These are phyloP conservation scores for Drosophila arizonae DNA, from an alignment of 1,140 invertebrate genomes.

Conservation along the genomic window DNA sequence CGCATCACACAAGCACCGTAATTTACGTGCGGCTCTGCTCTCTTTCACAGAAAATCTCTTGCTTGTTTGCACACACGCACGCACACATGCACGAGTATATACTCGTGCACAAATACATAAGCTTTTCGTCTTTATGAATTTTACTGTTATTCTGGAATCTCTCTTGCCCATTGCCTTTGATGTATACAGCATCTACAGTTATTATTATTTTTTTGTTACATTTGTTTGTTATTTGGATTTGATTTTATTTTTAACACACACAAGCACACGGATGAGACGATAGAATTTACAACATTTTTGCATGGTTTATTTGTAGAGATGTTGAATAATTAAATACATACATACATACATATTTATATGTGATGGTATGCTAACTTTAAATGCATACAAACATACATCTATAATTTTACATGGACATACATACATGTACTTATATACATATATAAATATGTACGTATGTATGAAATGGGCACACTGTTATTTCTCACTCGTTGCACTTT, in stretches of 20 bases:
- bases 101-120: slow-evolving; percentile 21
- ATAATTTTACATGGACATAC: slow-evolving; percentile 4
- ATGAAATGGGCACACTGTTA: slow-evolving; percentile 53
- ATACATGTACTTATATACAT: slow-evolving; percentile 15
- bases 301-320: slow-evolving; percentile 29
- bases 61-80: slow-evolving; percentile 61
- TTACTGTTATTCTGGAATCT: slow-evolving; percentile 62
- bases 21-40: slow-evolving; percentile 58
- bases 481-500: slow-evolving; percentile 66
- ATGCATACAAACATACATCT: slow-evolving; percentile 7
- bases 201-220: slow-evolving; percentile 31
- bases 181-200: slow-evolving; percentile 36
- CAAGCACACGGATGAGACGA: slow-evolving; percentile 13
- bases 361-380: not conserved
- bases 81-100: slow-evolving; percentile 13
- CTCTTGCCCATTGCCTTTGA: slow-evolving; percentile 41
- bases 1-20: slow-evolving; percentile 61
- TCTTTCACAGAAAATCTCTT: slow-evolving; percentile 70
- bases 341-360: slow-evolving; percentile 5
- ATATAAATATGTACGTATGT: slow-evolving; percentile 28
- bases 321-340: slow-evolving; percentile 18
- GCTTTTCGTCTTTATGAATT: slow-evolving; percentile 69
- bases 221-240: slow-evolving; percentile 24
- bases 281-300: slow-evolving; percentile 20
- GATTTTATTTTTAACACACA: not conserved